Evolutionary conservation across 1,140 invertebrate genomes (phyloP), one percentile per base, ranked within the genome.

Genomic region (Drosophila albomicans): DNA sequence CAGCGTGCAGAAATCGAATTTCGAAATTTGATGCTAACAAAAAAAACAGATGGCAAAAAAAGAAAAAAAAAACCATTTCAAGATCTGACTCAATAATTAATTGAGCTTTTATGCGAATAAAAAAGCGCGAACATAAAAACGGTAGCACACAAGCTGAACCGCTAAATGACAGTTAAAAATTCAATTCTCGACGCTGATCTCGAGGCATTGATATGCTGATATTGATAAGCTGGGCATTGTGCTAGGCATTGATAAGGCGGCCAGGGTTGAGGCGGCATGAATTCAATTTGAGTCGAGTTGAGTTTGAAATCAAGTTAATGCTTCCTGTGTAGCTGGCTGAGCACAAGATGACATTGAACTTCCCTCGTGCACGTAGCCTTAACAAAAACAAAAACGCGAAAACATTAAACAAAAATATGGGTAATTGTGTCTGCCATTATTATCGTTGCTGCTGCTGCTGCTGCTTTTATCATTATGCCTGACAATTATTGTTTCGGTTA

Each of bases 401-500:
- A 76, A 46, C 63, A 57, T 52, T 57, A 71, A 66, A 51, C 54
- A 65, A 81, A 25, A 85, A 85, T 88, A 70, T 88, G 67, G 85
- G 85, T 88, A 88, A 88, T 88, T 88, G 85, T 88, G 85, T 78
- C 75, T 78, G 69, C 30, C 35, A 70, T 56, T 68, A 58, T 49
- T 51, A 16, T 59, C 38, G 66, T 57, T 77, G 75, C 41, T 58
- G 72, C 70, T 58, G 58, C 15, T 77, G 75, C 41, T 58, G 72
- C 16, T 48, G 57, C 45, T 45, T 66, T 66, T 66, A 66, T 65
- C 59, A 72, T 65, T 76, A 76, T 64, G 73, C 56, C 56, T 74
- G 52, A 88, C 87, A 88, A 72, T 80, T 75, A 81, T 89, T 81
- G 78, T 79, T 72, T 38, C 16, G 45, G 32, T 32, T 52, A 65